Evolutionary conservation across 1,140 invertebrate species (phyloP).

Genomic region (Bombyx mandarina): DNA sequence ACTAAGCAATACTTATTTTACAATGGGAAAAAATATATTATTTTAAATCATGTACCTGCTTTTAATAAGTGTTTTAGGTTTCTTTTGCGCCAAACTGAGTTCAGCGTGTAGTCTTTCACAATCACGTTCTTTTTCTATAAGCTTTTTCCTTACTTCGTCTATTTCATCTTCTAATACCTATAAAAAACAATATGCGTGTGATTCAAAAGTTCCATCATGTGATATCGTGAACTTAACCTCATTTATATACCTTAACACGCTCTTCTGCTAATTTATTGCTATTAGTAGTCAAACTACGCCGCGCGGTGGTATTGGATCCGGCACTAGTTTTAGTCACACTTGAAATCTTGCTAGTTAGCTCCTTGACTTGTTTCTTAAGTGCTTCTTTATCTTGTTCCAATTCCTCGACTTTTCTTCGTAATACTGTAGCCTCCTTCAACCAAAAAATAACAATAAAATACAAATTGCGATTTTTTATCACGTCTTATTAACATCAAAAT

Average conservation of each 20-base stretch:
- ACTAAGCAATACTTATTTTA: background rate
- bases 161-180: constrained; percentile 78
- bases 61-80: constrained; percentile 74
- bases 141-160: constrained; percentile 78
- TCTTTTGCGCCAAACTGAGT: constrained; percentile 75
- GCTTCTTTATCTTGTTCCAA: constrained; percentile 85
- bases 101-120: constrained; percentile 82
- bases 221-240: constrained; percentile 6
- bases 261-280: constrained; percentile 73
- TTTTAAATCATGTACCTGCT: constrained; percentile 70
- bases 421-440: constrained; percentile 81
- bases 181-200: constrained; percentile 1
- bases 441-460: constrained; percentile 7
- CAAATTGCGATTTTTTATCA: background rate
- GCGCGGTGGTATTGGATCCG: constrained; percentile 38
- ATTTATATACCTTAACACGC: constrained; percentile 74
- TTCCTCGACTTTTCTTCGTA: constrained; percentile 87
- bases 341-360: constrained; percentile 80
- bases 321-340: constrained; percentile 45
- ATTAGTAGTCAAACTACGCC: constrained; percentile 45
- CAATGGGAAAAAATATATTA: background rate
- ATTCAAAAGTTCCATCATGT: constrained; percentile 1
- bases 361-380: constrained; percentile 81
- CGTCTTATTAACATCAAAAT: constrained; percentile 1
- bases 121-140: constrained; percentile 88